Evolutionary conservation across 2,113 vertebrate genomes (phyloP).

Genomic region (Orthonyx spaldingii): DNA sequence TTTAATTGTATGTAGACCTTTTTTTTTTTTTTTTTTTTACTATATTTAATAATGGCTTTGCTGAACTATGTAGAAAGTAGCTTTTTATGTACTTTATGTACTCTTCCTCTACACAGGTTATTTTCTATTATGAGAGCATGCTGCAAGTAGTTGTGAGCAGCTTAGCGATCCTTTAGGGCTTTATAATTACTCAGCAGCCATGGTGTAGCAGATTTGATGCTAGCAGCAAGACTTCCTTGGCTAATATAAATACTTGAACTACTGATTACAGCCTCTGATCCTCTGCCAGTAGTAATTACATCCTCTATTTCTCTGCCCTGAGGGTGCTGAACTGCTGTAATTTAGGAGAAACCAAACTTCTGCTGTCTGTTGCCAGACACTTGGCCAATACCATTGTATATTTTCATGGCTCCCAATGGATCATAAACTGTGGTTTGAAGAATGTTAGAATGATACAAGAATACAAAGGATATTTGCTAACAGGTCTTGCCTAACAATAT

Average conservation of each 20-base stretch:
- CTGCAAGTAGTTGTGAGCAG: background rate
- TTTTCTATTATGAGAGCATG: background rate
- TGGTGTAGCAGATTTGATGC: background rate
- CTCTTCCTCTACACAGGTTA: background rate
- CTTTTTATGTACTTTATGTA: background rate
- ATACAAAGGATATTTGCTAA: background rate
- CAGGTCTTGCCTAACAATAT: background rate
- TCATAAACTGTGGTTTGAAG: background rate
- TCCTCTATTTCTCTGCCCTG: background rate
- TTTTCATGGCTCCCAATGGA: background rate
- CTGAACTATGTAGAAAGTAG: background rate
- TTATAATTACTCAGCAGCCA: background rate
- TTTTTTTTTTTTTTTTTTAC: background rate
- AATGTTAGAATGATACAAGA: background rate
- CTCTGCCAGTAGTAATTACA: background rate
- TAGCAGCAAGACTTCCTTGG: constrained; percentile 1
- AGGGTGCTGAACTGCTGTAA: background rate
- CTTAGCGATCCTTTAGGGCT: background rate
- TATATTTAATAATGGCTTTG: background rate
- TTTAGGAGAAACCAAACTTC: background rate
- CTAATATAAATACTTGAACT: background rate
- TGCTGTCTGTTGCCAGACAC: background rate
- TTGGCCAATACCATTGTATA: background rate
- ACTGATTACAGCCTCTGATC: background rate
- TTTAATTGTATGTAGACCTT: background rate